phyloP scores from a whole-genome alignment of 2,888 invertebrate genomes.

The Cancer borealis region DNA sequence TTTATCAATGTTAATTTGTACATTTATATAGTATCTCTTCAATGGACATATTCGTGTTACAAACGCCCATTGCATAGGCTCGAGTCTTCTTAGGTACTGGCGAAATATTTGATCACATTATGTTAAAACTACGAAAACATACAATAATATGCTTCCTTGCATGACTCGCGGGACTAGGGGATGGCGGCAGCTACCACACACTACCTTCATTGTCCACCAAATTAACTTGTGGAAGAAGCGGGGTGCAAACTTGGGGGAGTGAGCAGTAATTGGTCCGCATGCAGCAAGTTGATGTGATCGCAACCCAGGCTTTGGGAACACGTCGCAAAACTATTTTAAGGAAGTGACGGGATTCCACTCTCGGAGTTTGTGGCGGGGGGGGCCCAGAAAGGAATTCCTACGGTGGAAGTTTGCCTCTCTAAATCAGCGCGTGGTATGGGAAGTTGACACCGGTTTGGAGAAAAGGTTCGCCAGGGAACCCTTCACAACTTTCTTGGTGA shows the following conservation, averaged over 20 bases:
- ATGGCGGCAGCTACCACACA: background rate
- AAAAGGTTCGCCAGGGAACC: background rate
- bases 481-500: background rate
- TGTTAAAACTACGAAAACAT: no score
- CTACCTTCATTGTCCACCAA: slow-evolving; percentile 43
- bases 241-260: slow-evolving; percentile 30
- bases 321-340: slow-evolving; percentile 35
- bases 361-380: slow-evolving; percentile 32
- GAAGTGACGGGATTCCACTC: slow-evolving; percentile 44
- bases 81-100: no score
- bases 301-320: background rate
- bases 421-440: background rate
- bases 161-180: background rate
- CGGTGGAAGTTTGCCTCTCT: slow-evolving; percentile 32
- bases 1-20: no score
- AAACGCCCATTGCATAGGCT: no score
- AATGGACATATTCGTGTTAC: no score
- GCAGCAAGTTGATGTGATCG: slow-evolving; percentile 45
- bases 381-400: slow-evolving; percentile 24
- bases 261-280: slow-evolving; percentile 28
- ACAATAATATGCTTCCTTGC: background rate
- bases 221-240: slow-evolving; percentile 51
- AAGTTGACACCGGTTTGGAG: background rate
- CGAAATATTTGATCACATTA: no score
- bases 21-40: no score